Evolutionary conservation across 2,797 vertebrate species (phyloP).

Genomic region (Chloroceryle amazona): DNA sequence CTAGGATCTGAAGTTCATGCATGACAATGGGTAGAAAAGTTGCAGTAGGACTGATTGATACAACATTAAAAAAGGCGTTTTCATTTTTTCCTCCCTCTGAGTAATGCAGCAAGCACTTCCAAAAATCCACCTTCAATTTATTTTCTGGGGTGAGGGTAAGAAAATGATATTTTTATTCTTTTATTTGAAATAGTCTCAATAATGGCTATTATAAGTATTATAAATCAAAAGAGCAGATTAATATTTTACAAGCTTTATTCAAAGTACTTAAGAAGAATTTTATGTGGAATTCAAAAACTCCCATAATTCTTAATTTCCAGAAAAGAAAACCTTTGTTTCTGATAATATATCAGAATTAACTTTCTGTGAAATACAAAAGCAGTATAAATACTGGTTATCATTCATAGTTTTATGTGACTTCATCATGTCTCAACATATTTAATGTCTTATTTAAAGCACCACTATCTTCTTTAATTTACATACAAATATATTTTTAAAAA

Average conservation of each 20-base stretch:
- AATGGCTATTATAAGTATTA: slow-evolving; percentile 33
- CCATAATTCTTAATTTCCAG: not conserved
- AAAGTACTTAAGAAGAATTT: slow-evolving; percentile 23
- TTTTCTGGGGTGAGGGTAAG: not conserved
- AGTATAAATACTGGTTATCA: not conserved
- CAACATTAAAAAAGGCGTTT: not conserved
- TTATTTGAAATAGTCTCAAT: not conserved
- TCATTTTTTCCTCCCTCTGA: not conserved
- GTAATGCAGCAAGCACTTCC: not conserved
- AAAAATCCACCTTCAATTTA: not conserved
- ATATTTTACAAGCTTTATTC: slow-evolving; percentile 14
- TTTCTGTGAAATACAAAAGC: slow-evolving; percentile 5
- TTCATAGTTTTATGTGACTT: not conserved
- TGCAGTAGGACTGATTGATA: not conserved
- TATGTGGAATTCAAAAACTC: not conserved
- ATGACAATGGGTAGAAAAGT: not conserved
- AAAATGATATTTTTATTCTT: not conserved
- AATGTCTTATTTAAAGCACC: not conserved
- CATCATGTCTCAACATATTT: not conserved
- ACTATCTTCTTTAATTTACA: not conserved
- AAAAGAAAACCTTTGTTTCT: not conserved
- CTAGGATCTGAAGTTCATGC: not conserved
- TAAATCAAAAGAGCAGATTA: not conserved
- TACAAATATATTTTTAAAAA: not conserved
- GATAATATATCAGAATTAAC: slow-evolving; percentile 29